Evolutionary conservation across 2,113 vertebrate species (phyloP), one percentile per base, ranked within the genome.

Genomic region (Symphodus melops): DNA sequence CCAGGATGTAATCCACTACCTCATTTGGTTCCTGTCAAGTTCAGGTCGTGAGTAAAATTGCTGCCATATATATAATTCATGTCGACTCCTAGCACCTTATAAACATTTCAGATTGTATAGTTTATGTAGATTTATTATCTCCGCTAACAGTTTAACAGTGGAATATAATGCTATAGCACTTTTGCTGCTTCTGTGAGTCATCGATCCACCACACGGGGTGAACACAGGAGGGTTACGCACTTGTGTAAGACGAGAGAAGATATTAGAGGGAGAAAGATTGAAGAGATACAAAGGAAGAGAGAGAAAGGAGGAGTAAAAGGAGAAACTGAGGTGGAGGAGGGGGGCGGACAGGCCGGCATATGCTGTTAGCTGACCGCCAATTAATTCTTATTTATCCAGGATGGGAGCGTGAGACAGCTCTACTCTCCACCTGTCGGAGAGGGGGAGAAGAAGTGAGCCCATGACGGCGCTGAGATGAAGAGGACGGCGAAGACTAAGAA

Each of bases 371-470:
- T 23, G 52, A 83, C 75, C 41, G 25, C 84, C 87, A 91, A 91
- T 92, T 91, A 83, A 91, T 90, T 88, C 69, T 89, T 90, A 89
- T 92, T 93, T 89, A 88, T 85, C 68, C 52, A 58, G 84, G 80
- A 86, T 52, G 25, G 77, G 8, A 79, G 55, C 2, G 72, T 72
- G 81, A 83, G 81, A n/a, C n/a, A 86, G 73, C 23, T 66, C 39
- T 55, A 60, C 77, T 72, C 49, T 39, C 86, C 86, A 89, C 81
- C 79, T 79, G 86, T 83, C 84, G 82, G 64, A 69, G 62, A 46
- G 59, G 62, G 68, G 75, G 68, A 75, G 77, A 71, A 23, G 56
- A 60, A 69, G 72, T 2, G 20, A 77, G 72, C 61, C 56, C 33
- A 39, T 54, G 78, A 58, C 12, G 41, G 60, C 64, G 44, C 1